Base-by-base conservation (phyloP, 2,113 vertebrate species). In the Chinchilla lanigera region DNA sequence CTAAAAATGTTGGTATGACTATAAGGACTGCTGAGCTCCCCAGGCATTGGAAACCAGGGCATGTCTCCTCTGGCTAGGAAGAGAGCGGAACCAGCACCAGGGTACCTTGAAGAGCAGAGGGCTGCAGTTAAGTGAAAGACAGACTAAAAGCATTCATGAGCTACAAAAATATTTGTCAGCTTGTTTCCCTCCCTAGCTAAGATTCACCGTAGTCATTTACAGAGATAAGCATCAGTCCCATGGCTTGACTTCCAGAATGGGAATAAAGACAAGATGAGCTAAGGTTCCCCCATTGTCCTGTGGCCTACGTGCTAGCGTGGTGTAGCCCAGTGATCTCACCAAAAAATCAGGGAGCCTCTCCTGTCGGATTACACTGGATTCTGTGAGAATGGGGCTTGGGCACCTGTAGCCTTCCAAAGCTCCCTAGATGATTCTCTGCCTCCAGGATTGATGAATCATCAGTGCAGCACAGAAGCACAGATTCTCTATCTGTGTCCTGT, bases 171-270 rank as follows among this genome's bases (percentile, higher is more conserved):
- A 54, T 96, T 94, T 71, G 78, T 92, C 84, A 95, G 44, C 50
- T 69, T 85, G 50, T 97, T 94, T 97, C 58, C 54, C 50, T 86
- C 69, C 83, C 58, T 71, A 26, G 69, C 82, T 94, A 71, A 95
- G 38, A 83, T 80, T 65, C 58, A 81, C 75, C 84, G 61, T 80
- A 92, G 80, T 90, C 7, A 3, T 47, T 85, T 60, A 52, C 35
- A 65, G 33, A 41, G 47, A 20, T 50, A 52, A 86, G 82, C 35
- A 28, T 24, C n/a, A 88, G 50, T 96, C 80, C 47, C 44, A 24
- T 56, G 84, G 33, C 38, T 81, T 92, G 56, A 94, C 50, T 81
- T 95, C 26, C 41, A 24, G 38, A 22, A 4, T 30, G 56, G 28
- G 71, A 16, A 0, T 82, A 28, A 95, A 87, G 63, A 78, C 60